Conservation (phyloP, 2,797 vertebrate species). For the Glossophaga mutica region DNA sequence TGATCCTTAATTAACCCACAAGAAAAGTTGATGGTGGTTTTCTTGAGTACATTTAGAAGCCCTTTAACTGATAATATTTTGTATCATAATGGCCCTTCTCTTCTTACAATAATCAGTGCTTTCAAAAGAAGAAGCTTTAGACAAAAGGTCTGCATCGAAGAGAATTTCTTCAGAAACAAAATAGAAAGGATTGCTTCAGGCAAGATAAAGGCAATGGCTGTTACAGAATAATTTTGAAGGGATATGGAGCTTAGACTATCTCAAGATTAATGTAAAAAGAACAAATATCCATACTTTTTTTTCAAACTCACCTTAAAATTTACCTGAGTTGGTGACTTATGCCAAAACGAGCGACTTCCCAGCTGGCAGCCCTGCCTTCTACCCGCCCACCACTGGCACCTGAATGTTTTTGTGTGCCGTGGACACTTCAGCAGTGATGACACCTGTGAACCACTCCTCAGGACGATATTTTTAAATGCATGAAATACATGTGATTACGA, state of each 20-base stretch:
- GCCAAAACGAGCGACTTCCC: not conserved
- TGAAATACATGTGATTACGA: not conserved
- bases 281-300: conserved; percentile 57
- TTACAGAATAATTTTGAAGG: conserved; percentile 64
- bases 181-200: conserved; percentile 60
- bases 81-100: conserved; percentile 63
- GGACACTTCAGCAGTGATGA: not conserved
- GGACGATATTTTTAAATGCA: not conserved
- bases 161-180: conserved; percentile 65
- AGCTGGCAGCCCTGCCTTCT: not conserved
- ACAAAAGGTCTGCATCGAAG: conserved; percentile 64
- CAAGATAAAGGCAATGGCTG: conserved; percentile 56
- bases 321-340: not conserved
- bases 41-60: conserved; percentile 65
- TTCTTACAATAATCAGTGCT: conserved; percentile 55
- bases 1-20: conserved; percentile 71
- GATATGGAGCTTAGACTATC: conserved; percentile 53
- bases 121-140: conserved; percentile 49
- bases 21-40: conserved; percentile 64
- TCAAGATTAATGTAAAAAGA: conserved; percentile 56
- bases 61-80: conserved; percentile 47
- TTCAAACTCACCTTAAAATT: conserved; percentile 22
- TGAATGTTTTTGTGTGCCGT: not conserved
- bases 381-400: not conserved
- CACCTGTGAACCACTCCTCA: not conserved